Base-by-base conservation (phyloP, 1,140 invertebrate genomes). In the Tetramorium parvispinum region DNA sequence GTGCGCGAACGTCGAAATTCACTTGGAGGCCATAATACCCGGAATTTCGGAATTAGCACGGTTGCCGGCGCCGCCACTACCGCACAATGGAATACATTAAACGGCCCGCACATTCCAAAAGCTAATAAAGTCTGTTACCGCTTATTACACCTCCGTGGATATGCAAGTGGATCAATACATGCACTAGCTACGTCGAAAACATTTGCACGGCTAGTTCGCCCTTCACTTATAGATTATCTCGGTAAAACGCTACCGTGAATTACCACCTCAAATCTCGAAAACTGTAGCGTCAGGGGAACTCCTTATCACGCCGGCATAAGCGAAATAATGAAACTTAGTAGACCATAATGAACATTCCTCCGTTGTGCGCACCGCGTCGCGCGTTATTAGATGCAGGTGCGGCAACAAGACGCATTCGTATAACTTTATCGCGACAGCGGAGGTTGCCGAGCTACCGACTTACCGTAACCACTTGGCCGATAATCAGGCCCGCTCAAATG, bases 81-180 rank as follows among this genome's bases (percentile, higher is more conserved):
- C 91, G 85, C 87, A 93, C 92, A 93, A 93, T 92, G 89, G 93
- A 92, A 93, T 93, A 93, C 91, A 93, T 93, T 93, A 92, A 92
- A 92, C 88, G 90, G 89, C 88, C 87, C 87, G 79, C 90, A 81
- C 90, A 83, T 89, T 89, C 89, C 91, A 61, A 89, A 90, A 92
- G 92, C 92, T 93, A 93, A 93, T 93, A 93, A 93, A 91, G 92
- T 93, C 89, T 91, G 90, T 92, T 92, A 92, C 90, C 90, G 91
- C 91, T 93, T 93, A 92, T 92, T 92, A 92, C 92, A 90, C 87
- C 86, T 85, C 24, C 61, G 79, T 37, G 86, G 75, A 88, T 91
- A 86, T 90, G 66, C 55, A 71, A 65, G 73, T 85, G 82, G 79
- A 92, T 91, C 85, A 85, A 87, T 89, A 87, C 63, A 78, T 71